These are phyloP conservation scores for Passer domesticus DNA, from an alignment of 2,113 vertebrate species.

Conservation along the genomic window DNA sequence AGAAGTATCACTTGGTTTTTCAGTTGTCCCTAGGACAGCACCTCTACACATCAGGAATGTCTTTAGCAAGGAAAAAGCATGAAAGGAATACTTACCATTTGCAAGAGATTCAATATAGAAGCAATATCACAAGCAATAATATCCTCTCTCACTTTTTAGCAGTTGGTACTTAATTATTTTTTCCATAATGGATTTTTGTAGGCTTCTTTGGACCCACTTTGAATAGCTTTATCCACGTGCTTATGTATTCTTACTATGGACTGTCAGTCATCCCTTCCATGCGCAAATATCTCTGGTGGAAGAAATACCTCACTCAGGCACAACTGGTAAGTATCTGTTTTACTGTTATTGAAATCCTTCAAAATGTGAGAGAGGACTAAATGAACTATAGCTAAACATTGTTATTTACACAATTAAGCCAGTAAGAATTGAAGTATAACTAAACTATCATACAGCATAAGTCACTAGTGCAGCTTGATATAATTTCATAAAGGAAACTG, in stretches of 20 bases:
- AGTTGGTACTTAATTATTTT: not conserved
- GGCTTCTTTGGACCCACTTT: slow-evolving; percentile 89
- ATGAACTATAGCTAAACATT: not conserved
- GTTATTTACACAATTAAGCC: not conserved
- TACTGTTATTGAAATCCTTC: not conserved
- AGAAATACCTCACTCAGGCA: slow-evolving; percentile 89
- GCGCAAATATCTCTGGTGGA: slow-evolving; percentile 90
- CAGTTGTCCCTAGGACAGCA: not conserved
- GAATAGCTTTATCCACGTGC: slow-evolving; percentile 89
- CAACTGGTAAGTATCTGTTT: slow-evolving; percentile 75
- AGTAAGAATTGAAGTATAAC: not conserved
- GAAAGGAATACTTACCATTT: not conserved
- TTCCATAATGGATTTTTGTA: slow-evolving; percentile 14
- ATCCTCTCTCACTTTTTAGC: not conserved
- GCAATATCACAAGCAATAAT: not conserved
- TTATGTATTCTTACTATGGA: slow-evolving; percentile 90
- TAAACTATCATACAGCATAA: not conserved
- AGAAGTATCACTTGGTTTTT: not conserved
- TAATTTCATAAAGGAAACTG: not conserved
- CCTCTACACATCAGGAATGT: not conserved
- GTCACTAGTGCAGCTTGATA: fast-evolving
- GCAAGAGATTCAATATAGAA: not conserved
- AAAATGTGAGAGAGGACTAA: not conserved
- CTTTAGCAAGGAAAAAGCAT: not conserved
- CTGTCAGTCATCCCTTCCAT: slow-evolving; percentile 86